Percentiles rank a stretch among this genome's conserved stretches.
These are phyloP conservation scores for Zoanthus solanderi DNA, from an alignment of 92 coral and sea anemone species.

Conservation along the genomic window DNA sequence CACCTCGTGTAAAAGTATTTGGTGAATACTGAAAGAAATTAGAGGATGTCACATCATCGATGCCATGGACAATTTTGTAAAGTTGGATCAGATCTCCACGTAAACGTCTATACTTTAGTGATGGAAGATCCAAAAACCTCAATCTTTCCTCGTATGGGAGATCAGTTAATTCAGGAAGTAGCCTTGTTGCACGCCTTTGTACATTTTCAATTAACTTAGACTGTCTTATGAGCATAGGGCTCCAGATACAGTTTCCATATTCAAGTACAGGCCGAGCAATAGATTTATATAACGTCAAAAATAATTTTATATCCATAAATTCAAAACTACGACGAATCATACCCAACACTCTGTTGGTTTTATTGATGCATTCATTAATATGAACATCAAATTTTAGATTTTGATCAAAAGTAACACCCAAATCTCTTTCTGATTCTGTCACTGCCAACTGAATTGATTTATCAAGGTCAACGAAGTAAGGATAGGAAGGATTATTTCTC, in stretches of 20 bases:
- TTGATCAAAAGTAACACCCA: slow-evolving; percentile 25
- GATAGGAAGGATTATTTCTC: slow-evolving; percentile 22
- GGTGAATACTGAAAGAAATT: slow-evolving; percentile 26
- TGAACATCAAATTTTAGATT: slow-evolving; percentile 30
- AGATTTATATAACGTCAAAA: slow-evolving; percentile 17
- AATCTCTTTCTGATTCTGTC: slow-evolving; percentile 32
- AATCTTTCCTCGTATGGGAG: slow-evolving; percentile 21
- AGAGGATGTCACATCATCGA: slow-evolving; percentile 28
- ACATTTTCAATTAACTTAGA: slow-evolving; percentile 17
- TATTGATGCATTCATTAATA: not conserved
- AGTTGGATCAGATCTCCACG: slow-evolving; percentile 5
- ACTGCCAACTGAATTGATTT: slow-evolving; percentile 13
- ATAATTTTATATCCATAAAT: slow-evolving; percentile 18
- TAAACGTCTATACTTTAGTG: not conserved
- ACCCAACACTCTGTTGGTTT: slow-evolving; percentile 13
- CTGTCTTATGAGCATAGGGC: slow-evolving; percentile 23
- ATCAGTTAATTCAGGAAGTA: slow-evolving; percentile 22
- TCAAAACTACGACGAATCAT: slow-evolving; percentile 13
- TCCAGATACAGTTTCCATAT: no score
- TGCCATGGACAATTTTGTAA: slow-evolving; percentile 29
- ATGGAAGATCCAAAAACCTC: slow-evolving; percentile 24
- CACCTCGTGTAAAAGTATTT: slow-evolving; percentile 18
- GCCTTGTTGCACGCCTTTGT: slow-evolving; percentile 15
- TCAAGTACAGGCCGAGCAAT: slow-evolving; percentile 7
- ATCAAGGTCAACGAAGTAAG: slow-evolving; percentile 26